phyloP scores from a whole-genome alignment of 2,888 invertebrate genomes.

The Agrochola circellaris region DNA sequence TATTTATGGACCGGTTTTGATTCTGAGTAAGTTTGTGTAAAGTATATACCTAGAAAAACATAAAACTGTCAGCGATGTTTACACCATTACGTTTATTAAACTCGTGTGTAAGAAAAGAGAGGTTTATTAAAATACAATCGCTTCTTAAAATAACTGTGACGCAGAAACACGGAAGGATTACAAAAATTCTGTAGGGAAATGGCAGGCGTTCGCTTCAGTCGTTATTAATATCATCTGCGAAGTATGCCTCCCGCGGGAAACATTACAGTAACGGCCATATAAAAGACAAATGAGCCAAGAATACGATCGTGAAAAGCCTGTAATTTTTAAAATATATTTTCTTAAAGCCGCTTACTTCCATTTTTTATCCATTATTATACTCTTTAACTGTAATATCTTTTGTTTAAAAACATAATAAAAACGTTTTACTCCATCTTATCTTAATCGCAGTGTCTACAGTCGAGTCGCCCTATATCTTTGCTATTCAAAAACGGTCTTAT shows the following conservation, averaged over 20 bases:
- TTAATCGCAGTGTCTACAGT: constrained; percentile 69
- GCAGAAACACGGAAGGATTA: constrained; percentile 56
- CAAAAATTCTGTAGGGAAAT: constrained; percentile 69
- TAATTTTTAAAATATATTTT: constrained; percentile 76
- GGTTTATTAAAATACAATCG: constrained; percentile 5
- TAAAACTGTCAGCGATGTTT: background rate
- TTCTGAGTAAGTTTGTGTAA: background rate
- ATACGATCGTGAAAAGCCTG: constrained; percentile 74
- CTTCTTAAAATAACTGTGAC: constrained; percentile 30
- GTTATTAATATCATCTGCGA: constrained; percentile 80
- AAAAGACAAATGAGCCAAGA: constrained; percentile 82
- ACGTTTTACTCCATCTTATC: constrained; percentile 70
- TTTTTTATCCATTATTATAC: constrained; percentile 66
- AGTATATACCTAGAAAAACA: background rate
- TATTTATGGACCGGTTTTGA: background rate
- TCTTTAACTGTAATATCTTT: constrained; percentile 68
- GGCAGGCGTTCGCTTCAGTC: constrained; percentile 76
- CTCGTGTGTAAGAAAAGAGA: background rate
- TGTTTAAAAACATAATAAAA: constrained; percentile 73
- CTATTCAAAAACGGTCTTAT: constrained; percentile 74
- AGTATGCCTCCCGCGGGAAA: constrained; percentile 76
- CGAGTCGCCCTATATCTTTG: constrained; percentile 69
- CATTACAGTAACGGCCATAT: constrained; percentile 81
- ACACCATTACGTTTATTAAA: background rate
- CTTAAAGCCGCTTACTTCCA: constrained; percentile 64